Base-by-base conservation (phyloP, 2,797 vertebrate genomes). In the Channa striata region DNA sequence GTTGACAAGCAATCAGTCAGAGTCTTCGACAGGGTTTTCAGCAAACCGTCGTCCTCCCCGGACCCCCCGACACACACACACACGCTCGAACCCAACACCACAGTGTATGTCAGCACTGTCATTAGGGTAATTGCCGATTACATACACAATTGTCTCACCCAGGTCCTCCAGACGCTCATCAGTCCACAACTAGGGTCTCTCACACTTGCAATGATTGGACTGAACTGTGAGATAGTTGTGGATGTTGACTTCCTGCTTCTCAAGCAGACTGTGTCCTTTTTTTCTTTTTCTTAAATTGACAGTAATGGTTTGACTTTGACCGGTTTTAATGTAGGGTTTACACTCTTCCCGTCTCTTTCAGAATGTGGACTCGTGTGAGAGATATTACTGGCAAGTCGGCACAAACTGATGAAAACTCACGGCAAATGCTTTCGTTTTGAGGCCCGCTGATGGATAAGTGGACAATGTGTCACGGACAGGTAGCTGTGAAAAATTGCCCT, bases 1-100 rank as follows among this genome's bases (percentile, higher is more conserved):
- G 90, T 69, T 94, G 93, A 94, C 94, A 94, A 91, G 85, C 80
- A 77, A 78, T 94, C 92, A 92, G 77, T 92, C 87, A 82, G 77
- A 86, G 81, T 64, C 84, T 80, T 80, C 66, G 78, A 84, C 83
- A 80, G 80, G 72, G 76, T 88, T 92, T 90, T 91, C 91, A 86
- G 71, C 90, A 89, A 76, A 87, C 72, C 80, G 68, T 43, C 4
- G 25, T 73, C 64, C 76, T 68, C 39, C 66, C 53, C 11, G 39
- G 47, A 40, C 78, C 56, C 68, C 34, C 40, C 44, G 37, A 33
- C 68, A 57, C 52, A 80, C 80, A 64, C 83, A 82, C 83, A 82
- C 77, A 63, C 53, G n/a, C 77, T 74, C 73, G 40, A 87, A 88
- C 78, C 76, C 68, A 74, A 85, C 85, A 81, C 89, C 66, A 11